These are phyloP conservation scores for Troides oblongomaculatus DNA, from an alignment of 2,888 invertebrate genomes.

Conservation along the genomic window DNA sequence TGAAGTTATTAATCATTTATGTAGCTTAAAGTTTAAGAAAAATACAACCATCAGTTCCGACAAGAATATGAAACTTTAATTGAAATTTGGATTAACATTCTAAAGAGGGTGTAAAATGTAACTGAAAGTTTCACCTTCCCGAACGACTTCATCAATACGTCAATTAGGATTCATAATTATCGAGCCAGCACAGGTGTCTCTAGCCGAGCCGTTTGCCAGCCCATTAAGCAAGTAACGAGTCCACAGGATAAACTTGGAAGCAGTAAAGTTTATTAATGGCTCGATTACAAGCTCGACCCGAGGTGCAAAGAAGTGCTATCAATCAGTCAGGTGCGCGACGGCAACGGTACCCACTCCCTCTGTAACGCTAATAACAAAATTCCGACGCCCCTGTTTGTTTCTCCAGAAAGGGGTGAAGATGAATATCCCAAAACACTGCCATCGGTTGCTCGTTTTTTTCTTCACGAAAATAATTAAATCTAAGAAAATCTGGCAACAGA, in stretches of 20 bases:
- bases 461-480: slow-evolving; percentile 45
- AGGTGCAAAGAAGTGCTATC: slow-evolving; percentile 80
- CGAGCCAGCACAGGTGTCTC: slow-evolving; percentile 65
- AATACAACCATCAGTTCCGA: neutral
- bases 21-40: too few species aligned
- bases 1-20: too few species aligned
- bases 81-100: neutral
- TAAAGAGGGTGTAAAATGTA: slow-evolving; percentile 7
- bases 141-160: slow-evolving; percentile 62
- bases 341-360: slow-evolving; percentile 66
- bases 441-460: slow-evolving; percentile 49
- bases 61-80: neutral
- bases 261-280: slow-evolving; percentile 80
- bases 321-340: slow-evolving; percentile 76
- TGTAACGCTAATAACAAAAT: slow-evolving; percentile 79
- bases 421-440: slow-evolving; percentile 54
- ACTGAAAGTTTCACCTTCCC: slow-evolving; percentile 39
- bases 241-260: slow-evolving; percentile 76
- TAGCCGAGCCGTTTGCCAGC: slow-evolving; percentile 68
- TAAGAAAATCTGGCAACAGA: slow-evolving; percentile 35
- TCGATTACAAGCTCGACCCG: slow-evolving; percentile 80
- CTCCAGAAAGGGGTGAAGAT: slow-evolving; percentile 76
- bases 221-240: slow-evolving; percentile 79
- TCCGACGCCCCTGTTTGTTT: slow-evolving; percentile 76
- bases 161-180: slow-evolving; percentile 62